Evolutionary conservation across 2,113 vertebrate species (phyloP).

Genomic region (Cottus gobio): DNA sequence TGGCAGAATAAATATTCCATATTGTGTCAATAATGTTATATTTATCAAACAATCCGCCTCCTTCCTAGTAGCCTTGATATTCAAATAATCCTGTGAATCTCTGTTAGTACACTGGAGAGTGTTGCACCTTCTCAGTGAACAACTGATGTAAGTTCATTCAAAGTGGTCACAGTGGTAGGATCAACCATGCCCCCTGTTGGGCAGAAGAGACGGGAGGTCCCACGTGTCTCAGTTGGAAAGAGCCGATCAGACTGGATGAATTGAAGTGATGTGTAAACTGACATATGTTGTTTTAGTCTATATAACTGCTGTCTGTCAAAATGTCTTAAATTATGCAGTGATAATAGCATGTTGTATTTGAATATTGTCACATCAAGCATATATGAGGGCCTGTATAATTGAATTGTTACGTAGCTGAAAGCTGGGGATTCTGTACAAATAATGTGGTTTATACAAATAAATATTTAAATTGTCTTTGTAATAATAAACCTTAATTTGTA

Average conservation of each 20-base stretch:
- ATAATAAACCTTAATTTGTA: neutral
- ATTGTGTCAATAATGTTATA: neutral
- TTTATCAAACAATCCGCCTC: conserved; percentile 7
- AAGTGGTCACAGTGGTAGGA: conserved; percentile 23
- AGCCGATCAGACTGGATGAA: neutral
- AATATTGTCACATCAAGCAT: neutral
- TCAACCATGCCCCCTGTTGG: conserved; percentile 67
- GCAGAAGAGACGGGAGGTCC: neutral
- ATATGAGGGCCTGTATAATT: neutral
- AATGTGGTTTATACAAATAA: neutral
- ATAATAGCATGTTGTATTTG: neutral
- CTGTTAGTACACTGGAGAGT: neutral
- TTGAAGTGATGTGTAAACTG: neutral
- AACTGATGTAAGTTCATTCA: neutral
- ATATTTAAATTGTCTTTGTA: neutral
- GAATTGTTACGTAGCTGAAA: neutral
- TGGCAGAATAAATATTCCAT: neutral
- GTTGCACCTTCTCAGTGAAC: neutral
- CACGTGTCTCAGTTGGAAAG: neutral
- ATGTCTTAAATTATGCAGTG: neutral
- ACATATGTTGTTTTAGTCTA: too few species aligned
- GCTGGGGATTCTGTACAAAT: neutral
- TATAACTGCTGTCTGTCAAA: neutral
- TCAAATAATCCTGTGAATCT: neutral
- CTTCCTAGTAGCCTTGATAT: neutral